A percentile compares a stretch with the other conserved stretches of the same genome.
Conservation (phyloP, 2,888 invertebrate species). For the Orthonychiurus folsomi region DNA sequence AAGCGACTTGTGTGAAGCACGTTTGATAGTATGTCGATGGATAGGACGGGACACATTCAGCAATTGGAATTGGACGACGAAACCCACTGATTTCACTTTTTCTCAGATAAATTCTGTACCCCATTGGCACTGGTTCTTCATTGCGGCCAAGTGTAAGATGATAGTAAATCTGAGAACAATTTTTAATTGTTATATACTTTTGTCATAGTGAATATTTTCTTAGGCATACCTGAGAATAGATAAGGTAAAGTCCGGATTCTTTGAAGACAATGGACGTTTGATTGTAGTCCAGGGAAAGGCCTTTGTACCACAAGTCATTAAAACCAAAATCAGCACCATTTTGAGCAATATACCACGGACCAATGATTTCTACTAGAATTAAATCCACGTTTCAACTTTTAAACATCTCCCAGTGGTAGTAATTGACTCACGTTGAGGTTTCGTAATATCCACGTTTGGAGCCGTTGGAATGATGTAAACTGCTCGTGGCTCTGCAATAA, state of each 20-base stretch:
- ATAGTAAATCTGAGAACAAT: constrained; percentile 28
- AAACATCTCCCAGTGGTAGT: background rate
- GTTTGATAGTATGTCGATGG: constrained; percentile 29
- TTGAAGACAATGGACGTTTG: constrained; percentile 28
- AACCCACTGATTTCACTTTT: constrained; percentile 14
- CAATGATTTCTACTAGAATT: constrained; percentile 35
- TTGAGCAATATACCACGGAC: constrained; percentile 31
- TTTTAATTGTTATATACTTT: background rate
- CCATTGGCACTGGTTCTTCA: constrained; percentile 19
- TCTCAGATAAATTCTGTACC: constrained; percentile 30
- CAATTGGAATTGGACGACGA: constrained; percentile 26
- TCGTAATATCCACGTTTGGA: constrained; percentile 23
- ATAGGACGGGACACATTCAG: constrained; percentile 31
- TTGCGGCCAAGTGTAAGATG: constrained; percentile 11
- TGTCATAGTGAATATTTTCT: background rate
- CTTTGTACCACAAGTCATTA: constrained; percentile 31
- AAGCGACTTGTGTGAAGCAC: constrained; percentile 32
- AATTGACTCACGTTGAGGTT: constrained; percentile 24
- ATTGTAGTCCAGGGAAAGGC: constrained; percentile 24
- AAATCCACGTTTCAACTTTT: constrained; percentile 6
- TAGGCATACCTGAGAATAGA: constrained; percentile 31
- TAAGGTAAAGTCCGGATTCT: constrained; percentile 30
- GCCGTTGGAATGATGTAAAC: constrained; percentile 27
- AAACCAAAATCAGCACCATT: constrained; percentile 28
- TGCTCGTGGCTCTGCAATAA: constrained; percentile 22